phyloP scores from a whole-genome alignment of 2,797 vertebrate genomes.

The Florisuga fusca region DNA sequence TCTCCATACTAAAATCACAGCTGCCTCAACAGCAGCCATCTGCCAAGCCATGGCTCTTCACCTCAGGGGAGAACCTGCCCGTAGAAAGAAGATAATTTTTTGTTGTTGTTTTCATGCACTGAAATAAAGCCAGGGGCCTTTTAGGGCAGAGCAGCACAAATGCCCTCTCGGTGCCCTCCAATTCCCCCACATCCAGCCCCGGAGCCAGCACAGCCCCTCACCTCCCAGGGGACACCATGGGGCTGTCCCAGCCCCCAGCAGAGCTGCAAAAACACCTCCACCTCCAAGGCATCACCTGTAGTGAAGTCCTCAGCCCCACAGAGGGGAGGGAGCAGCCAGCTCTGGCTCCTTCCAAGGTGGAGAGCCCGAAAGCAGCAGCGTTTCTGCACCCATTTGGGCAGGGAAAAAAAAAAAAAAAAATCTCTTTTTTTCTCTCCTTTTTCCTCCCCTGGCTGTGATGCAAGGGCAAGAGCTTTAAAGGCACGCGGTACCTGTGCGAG shows the following conservation, averaged over 20 bases:
- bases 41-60: background rate
- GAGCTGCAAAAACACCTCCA: constrained; percentile 22
- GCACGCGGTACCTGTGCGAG: constrained; percentile 53
- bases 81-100: background rate
- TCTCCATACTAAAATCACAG: background rate
- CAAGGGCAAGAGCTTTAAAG: constrained; percentile 48
- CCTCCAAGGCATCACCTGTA: background rate
- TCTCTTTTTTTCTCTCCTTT: background rate
- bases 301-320: background rate
- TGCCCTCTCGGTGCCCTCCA: background rate
- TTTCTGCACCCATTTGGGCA: background rate
- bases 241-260: background rate
- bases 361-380: background rate
- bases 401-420: no score
- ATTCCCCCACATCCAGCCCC: background rate
- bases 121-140: background rate
- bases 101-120: background rate
- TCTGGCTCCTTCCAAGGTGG: background rate
- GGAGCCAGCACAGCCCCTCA: background rate
- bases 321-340: background rate
- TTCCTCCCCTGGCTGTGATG: background rate
- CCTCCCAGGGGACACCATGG: background rate
- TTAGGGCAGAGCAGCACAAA: background rate
- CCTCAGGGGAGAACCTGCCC: background rate
- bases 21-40: background rate